Base-by-base conservation (phyloP, 2,113 vertebrate species). In the Formicarius rufipectus region DNA sequence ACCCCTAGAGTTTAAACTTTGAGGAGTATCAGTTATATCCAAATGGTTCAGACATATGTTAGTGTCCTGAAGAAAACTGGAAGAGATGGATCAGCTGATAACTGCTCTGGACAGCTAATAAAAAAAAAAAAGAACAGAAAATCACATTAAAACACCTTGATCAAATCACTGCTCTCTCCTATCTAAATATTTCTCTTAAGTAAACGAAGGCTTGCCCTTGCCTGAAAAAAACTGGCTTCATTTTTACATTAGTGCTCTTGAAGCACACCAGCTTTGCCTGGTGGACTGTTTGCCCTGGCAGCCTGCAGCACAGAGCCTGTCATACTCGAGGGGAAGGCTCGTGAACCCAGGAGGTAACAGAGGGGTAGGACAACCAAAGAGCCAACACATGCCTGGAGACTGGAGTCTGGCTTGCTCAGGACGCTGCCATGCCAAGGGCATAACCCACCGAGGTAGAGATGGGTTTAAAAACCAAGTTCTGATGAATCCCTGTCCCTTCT, bases 71-170 rank as follows among this genome's bases (percentile, higher is more conserved):
- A 88, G 74, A 89, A 96, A 95, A 93, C 87, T 85, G 55, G 40
- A 95, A 84, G 76, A 93, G 94, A 96, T 92, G 84, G 49, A 96
- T 96, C 94, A 91, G 87, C 84, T 73, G 79, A 66, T 87, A 81
- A 96, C 80, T 83, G 37, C 86, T 81, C 87, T 45, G 21, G 95
- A 93, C 76, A 92, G 83, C 50, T 64, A 45, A 45, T 15, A 85
- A 60, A 67, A 60, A n/a, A 37, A 72, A 76, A 35, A 6, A 44
- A 20, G 21, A 84, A 20, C 39, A 88, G 35, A 89, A 92, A 93
- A 90, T 89, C 69, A 84, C 73, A 95, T 87, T 90, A 89, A 68
- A 92, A 92, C 94, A 95, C 96, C 93, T 87, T 92, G 80, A 89
- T 89, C 77, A 84, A 92, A 86, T 95, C 93, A 89, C 40, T 53